A percentile compares a stretch with the other conserved stretches of the same genome.
These are phyloP conservation scores for Phlogophora meticulosa DNA, from an alignment of 2,888 invertebrate species.

Conservation along the genomic window DNA sequence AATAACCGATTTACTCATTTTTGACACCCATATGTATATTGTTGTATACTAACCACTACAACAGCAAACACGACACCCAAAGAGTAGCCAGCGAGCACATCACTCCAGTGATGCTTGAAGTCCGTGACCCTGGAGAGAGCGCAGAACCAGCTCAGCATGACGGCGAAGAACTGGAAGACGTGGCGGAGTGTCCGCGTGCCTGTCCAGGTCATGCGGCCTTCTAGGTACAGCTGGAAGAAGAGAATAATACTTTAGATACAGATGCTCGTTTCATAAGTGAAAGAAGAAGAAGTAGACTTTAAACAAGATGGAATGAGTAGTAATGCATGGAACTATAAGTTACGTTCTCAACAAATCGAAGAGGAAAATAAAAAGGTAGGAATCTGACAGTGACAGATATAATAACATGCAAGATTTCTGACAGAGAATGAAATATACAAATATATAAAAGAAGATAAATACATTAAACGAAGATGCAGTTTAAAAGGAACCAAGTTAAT, in stretches of 20 bases:
- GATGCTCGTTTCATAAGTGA: neutral
- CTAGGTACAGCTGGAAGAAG: constrained; percentile 94
- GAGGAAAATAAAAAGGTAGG: too few relatives aligned
- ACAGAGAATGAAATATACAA: too few relatives aligned
- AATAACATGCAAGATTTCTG: too few relatives aligned
- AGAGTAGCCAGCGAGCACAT: constrained; percentile 96
- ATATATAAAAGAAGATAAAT: too few relatives aligned
- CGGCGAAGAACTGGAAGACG: constrained; percentile 94
- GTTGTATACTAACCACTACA: constrained; percentile 45
- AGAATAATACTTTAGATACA: neutral
- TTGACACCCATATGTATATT: too few relatives aligned
- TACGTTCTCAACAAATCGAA: too few relatives aligned
- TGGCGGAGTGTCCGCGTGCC: constrained; percentile 95
- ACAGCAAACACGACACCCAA: constrained; percentile 92
- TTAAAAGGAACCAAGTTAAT: too few relatives aligned
- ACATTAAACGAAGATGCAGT: too few relatives aligned
- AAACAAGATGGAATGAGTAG: neutral
- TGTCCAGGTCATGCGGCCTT: constrained; percentile 95
- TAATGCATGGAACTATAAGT: too few relatives aligned
- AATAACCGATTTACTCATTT: too few relatives aligned
- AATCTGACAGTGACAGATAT: too few relatives aligned
- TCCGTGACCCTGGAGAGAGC: constrained; percentile 97
- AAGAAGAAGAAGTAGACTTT: neutral
- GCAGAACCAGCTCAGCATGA: constrained; percentile 96
- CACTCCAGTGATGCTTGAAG: constrained; percentile 99